phyloP scores from a whole-genome alignment of 2,888 invertebrate genomes.

The Chydorus sphaericus region DNA sequence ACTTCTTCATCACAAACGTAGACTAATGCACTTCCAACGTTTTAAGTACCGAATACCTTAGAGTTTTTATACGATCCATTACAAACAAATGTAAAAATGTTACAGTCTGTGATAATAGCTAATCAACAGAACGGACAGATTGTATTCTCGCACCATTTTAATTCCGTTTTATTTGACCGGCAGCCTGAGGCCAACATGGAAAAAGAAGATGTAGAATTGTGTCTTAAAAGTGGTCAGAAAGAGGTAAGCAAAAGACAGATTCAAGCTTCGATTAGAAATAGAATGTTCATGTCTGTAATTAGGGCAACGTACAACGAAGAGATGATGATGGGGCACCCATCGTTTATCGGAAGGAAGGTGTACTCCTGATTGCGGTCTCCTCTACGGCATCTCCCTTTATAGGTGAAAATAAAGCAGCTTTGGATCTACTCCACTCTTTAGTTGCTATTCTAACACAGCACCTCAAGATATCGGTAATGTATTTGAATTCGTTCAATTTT shows the following conservation, averaged over 20 bases:
- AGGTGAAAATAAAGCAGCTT: background rate
- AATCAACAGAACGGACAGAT: background rate
- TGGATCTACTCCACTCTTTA: background rate
- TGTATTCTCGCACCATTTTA: constrained; percentile 10
- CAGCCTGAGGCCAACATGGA: background rate
- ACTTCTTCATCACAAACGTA: background rate
- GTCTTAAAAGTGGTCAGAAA: background rate
- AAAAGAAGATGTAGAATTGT: constrained; percentile 1
- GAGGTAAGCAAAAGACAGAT: background rate
- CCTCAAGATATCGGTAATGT: background rate
- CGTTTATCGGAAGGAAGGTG: background rate
- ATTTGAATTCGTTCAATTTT: background rate
- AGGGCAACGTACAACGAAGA: too few species aligned
- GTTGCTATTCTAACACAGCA: background rate
- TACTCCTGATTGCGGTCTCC: background rate
- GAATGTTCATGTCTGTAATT: too few species aligned
- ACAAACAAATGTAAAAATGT: background rate
- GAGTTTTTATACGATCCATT: background rate
- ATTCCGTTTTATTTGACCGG: background rate
- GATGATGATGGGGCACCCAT: too few species aligned
- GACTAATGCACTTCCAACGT: too few species aligned
- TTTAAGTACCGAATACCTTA: too few species aligned
- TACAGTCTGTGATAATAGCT: background rate
- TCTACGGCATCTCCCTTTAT: background rate
- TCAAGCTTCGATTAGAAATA: too few species aligned